phyloP scores from a whole-genome alignment of 35 echinoderm and acorn worm genomes.

The Diadema setosum region DNA sequence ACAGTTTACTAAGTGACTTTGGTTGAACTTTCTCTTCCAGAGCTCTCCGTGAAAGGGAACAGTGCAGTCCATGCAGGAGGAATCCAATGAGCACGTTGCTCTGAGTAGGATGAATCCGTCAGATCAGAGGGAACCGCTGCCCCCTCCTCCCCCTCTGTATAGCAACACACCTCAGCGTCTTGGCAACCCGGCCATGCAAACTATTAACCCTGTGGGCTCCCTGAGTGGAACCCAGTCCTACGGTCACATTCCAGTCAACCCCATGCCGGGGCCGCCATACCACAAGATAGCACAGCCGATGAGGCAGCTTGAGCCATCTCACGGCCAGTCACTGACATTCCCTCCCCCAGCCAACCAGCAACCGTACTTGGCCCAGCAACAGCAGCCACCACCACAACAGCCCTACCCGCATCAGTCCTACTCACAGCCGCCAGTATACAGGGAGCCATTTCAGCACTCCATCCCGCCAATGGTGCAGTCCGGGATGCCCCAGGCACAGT shows the following conservation, averaged over 20 bases:
- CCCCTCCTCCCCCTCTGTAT: slow-evolving; percentile 73
- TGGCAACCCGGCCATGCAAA: slow-evolving; percentile 29
- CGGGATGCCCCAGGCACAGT: neutral
- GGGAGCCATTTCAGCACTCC: slow-evolving; percentile 17
- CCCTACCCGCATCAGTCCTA: slow-evolving; percentile 46
- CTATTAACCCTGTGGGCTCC: slow-evolving; percentile 15
- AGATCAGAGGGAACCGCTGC: slow-evolving; percentile 55
- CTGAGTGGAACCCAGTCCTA: slow-evolving; percentile 21
- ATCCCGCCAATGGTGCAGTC: neutral
- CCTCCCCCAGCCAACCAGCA: slow-evolving; percentile 58
- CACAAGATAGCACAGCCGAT: slow-evolving; percentile 98
- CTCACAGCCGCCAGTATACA: neutral
- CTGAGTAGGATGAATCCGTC: slow-evolving; percentile 62
- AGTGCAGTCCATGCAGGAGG: neutral
- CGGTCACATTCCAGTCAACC: slow-evolving; percentile 94
- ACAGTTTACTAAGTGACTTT: neutral
- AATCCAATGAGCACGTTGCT: neutral
- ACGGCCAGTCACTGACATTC: slow-evolving; percentile 47
- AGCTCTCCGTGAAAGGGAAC: neutral
- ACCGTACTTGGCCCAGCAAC: slow-evolving; percentile 38
- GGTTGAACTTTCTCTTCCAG: neutral
- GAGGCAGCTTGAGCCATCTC: slow-evolving; percentile 44
- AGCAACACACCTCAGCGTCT: neutral
- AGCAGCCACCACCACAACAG: slow-evolving; percentile 61
- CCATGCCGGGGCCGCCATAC: slow-evolving; percentile 77